phyloP scores from a whole-genome alignment of 2,113 vertebrate species.

The Salvelinus alpinus region DNA sequence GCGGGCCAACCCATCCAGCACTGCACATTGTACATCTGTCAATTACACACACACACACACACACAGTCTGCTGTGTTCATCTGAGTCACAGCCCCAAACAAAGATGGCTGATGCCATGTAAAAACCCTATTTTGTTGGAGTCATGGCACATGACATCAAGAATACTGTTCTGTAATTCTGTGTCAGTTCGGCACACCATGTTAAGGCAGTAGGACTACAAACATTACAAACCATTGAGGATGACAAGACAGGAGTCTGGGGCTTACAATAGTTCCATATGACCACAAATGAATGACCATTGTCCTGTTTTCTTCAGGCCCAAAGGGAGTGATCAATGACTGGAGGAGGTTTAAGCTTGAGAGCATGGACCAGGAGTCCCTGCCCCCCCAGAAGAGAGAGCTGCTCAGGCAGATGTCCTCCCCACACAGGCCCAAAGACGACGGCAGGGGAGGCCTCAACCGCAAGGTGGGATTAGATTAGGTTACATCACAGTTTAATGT shows the following conservation, averaged over 20 bases:
- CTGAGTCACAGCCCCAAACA: background rate
- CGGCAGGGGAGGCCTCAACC: slow-evolving; percentile 76
- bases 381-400: slow-evolving; percentile 84
- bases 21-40: background rate
- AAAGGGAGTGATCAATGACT: slow-evolving; percentile 97
- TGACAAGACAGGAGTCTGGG: too few species aligned
- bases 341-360: slow-evolving; percentile 95
- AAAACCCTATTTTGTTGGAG: background rate
- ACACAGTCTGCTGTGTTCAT: background rate
- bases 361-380: slow-evolving; percentile 85
- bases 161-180: too few species aligned
- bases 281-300: background rate
- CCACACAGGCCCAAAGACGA: slow-evolving; percentile 77
- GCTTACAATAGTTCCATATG: background rate
- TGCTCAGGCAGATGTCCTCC: slow-evolving; percentile 93
- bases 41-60: background rate
- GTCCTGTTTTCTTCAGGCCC: slow-evolving; percentile 76
- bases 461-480: slow-evolving; percentile 80
- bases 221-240: too few species aligned
- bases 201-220: too few species aligned
- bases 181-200: too few species aligned
- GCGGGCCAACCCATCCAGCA: background rate
- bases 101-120: background rate
- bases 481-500: background rate
- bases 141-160: too few species aligned